Evolutionary conservation across 2,888 invertebrate species (phyloP).

Genomic region (Meghimatium bilineatum): DNA sequence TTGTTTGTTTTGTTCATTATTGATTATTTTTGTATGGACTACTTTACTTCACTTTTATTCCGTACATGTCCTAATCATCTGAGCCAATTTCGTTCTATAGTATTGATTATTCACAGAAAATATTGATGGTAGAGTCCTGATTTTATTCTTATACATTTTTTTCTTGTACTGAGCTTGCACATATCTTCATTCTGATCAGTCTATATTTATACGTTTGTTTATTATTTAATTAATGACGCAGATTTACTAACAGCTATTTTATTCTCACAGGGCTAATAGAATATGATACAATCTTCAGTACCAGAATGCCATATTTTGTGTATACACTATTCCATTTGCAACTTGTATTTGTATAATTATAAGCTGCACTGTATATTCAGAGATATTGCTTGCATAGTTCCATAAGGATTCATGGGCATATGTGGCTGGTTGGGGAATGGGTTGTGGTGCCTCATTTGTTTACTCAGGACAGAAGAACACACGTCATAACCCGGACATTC

Average conservation of each 20-base stretch:
- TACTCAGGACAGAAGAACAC: conserved; percentile 35
- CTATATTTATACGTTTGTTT: background rate
- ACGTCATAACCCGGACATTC: conserved; percentile 21
- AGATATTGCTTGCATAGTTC: background rate
- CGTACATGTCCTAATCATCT: background rate
- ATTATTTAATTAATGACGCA: background rate
- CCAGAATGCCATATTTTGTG: background rate
- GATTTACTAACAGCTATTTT: background rate
- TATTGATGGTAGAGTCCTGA: background rate
- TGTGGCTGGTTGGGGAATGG: conserved; percentile 26
- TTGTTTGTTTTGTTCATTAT: background rate
- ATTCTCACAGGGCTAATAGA: background rate
- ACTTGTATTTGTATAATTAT: background rate
- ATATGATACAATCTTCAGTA: background rate
- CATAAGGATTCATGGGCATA: background rate
- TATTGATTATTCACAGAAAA: background rate
- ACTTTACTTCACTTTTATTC: background rate
- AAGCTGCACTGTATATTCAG: background rate
- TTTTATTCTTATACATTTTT: too few relatives aligned
- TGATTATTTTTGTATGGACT: background rate
- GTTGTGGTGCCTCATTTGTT: conserved; percentile 45
- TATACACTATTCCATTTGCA: too few relatives aligned
- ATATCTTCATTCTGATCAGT: background rate
- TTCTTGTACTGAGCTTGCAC: background rate
- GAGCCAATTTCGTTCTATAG: background rate